Percentiles rank a stretch among this genome's conserved stretches.
phyloP scores from a whole-genome alignment of 2,888 invertebrate genomes.

The Nyleta sp. region DNA sequence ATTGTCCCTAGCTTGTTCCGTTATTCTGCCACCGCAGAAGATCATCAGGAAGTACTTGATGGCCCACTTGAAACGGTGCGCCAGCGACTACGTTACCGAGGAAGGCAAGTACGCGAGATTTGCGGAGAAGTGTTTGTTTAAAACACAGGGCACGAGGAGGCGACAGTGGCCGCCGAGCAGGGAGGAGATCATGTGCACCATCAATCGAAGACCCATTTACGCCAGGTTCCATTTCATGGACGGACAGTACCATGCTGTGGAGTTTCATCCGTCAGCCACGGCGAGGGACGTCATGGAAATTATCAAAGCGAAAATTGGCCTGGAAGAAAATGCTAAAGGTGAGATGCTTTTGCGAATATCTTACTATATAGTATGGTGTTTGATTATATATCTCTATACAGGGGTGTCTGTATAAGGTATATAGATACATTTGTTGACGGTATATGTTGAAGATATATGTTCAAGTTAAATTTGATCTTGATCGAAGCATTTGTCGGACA shows the following conservation, averaged over 20 bases:
- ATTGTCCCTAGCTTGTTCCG: conserved; percentile 90
- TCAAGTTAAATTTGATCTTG: no score
- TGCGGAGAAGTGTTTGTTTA: conserved; percentile 92
- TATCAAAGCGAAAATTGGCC: conserved; percentile 94
- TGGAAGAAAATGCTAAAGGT: conserved; percentile 90
- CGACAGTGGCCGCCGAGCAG: conserved; percentile 95
- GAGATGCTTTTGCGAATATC: conserved; percentile 23
- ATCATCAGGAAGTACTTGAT: conserved; percentile 93
- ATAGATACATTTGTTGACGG: no score
- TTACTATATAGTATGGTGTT: no score
- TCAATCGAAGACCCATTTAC: conserved; percentile 94
- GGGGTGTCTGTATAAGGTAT: no score
- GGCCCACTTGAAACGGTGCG: conserved; percentile 94
- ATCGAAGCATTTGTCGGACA: no score
- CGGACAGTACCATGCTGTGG: conserved; percentile 96
- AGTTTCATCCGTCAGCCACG: conserved; percentile 97
- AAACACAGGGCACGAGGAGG: conserved; percentile 89
- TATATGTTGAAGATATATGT: no score
- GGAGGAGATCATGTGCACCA: conserved; percentile 96
- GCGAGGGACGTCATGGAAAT: conserved; percentile 94
- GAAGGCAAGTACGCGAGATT: conserved; percentile 97
- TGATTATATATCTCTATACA: no score
- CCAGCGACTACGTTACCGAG: conserved; percentile 94
- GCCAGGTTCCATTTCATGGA: conserved; percentile 96
- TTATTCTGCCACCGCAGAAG: conserved; percentile 94